Evolutionary conservation across 2,888 invertebrate genomes (phyloP), one percentile per base, ranked within the genome.

Genomic region (Craniophora ligustri): DNA sequence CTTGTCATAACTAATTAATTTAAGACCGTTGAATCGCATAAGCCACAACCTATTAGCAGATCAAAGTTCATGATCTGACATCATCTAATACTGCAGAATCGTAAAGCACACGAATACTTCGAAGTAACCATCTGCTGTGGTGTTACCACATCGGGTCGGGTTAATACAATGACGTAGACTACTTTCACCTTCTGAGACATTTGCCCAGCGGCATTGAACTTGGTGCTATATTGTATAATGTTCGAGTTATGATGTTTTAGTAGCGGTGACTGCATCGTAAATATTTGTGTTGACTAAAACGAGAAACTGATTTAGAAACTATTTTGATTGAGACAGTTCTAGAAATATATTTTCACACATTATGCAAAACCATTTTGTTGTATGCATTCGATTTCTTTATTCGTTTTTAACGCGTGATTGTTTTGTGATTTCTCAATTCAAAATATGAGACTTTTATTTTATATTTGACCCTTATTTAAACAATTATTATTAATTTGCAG

Each of bases 181-280:
- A 85, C 90, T 91, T 90, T 90, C 89, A 85, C 88, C 84, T 81
- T 79, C 80, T 56, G 75, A 74, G 84, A 84, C 81, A 81, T 78
- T 77, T 74, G 81, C 86, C 80, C 81, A 81, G 61, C 82, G 86
- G 76, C 87, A 87, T 84, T 90, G 91, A 90, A 86, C 91, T 90
- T 90, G 87, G 51, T 66, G 60, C 47, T 34, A 48, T 70, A 68
- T 77, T 75, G 67, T 67, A 72, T 75, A 77, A 75, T 65, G 48
- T 36, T 44, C 47, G 56, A 32, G 15, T 72, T 74, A 72, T 81
- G 74, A 67, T 72, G 74, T 68, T 62, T 63, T 18, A 10, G 16
- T 15, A 16, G 1, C 13, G 31, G 7, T 16, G 38, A 10, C 2
- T 41, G 5, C 32, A 19, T 34, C 40, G 55, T n/a, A 30, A n/a